Percentiles rank a stretch among this genome's conserved stretches.
These are phyloP conservation scores for Plebejus argus DNA, from an alignment of 2,888 invertebrate genomes.

Conservation along the genomic window DNA sequence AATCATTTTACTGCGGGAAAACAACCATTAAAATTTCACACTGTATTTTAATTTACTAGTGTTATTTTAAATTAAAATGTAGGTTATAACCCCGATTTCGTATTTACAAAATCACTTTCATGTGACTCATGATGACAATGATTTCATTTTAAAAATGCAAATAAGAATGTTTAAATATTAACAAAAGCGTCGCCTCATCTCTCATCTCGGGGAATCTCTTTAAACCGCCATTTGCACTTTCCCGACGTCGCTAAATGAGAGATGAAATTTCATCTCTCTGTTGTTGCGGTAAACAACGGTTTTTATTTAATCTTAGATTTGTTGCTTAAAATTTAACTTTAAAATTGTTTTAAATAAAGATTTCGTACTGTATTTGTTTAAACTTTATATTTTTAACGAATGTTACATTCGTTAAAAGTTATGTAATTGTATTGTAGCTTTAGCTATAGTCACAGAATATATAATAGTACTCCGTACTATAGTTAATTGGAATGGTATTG, in stretches of 20 bases:
- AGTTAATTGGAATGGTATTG: no score
- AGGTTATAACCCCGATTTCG: no score
- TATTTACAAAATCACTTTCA: neutral
- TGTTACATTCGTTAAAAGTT: no score
- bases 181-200: neutral
- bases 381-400: no score
- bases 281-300: slow-evolving; percentile 6
- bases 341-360: neutral
- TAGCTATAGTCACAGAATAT: no score
- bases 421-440: no score
- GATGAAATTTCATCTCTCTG: slow-evolving; percentile 66
- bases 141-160: neutral
- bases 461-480: no score
- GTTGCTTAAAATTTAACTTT: neutral
- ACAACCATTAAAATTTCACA: no score
- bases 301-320: neutral
- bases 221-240: slow-evolving; percentile 74
- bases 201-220: slow-evolving; percentile 56
- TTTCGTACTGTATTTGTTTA: no score
- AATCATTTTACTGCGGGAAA: no score
- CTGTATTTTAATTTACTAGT: no score
- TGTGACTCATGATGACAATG: neutral
- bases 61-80: no score
- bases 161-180: slow-evolving; percentile 3
- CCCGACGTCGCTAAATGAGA: slow-evolving; percentile 64